phyloP scores from a whole-genome alignment of 2,797 vertebrate genomes.

The Muscicapa comitata region DNA sequence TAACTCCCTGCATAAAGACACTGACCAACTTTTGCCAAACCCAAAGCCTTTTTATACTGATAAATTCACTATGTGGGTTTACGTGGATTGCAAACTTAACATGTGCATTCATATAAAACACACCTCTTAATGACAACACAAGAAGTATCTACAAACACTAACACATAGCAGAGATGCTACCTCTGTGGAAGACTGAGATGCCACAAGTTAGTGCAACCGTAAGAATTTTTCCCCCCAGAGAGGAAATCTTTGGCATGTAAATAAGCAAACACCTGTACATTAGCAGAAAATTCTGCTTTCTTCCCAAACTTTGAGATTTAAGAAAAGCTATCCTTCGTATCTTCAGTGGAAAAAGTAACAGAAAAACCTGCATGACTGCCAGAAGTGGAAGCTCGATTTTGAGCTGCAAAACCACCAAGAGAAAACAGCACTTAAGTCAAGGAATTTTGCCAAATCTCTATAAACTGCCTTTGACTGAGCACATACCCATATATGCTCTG shows the following conservation, averaged over 20 bases:
- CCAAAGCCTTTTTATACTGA: not conserved
- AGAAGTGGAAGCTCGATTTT: not conserved
- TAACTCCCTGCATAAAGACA: not conserved
- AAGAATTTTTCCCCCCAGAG: not conserved
- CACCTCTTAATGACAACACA: not conserved
- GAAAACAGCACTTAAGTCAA: not conserved
- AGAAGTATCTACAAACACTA: not conserved
- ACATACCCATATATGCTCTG: not conserved
- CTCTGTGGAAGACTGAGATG: not conserved
- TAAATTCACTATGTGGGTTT: not conserved
- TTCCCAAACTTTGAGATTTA: not conserved
- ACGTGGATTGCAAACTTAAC: not conserved
- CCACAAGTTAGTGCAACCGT: fast-evolving
- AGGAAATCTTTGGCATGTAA: not conserved
- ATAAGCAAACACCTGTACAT: not conserved
- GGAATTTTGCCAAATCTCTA: not conserved
- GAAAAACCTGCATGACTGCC: not conserved
- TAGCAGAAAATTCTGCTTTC: not conserved
- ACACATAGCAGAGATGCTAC: not conserved
- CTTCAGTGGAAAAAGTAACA: not conserved
- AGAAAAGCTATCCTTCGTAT: not conserved
- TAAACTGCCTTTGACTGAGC: not conserved
- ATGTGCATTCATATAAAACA: not conserved
- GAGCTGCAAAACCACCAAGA: not conserved
- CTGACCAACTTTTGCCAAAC: not conserved